Conservation (phyloP, 2,797 vertebrate genomes). For the Pampus argenteus region DNA sequence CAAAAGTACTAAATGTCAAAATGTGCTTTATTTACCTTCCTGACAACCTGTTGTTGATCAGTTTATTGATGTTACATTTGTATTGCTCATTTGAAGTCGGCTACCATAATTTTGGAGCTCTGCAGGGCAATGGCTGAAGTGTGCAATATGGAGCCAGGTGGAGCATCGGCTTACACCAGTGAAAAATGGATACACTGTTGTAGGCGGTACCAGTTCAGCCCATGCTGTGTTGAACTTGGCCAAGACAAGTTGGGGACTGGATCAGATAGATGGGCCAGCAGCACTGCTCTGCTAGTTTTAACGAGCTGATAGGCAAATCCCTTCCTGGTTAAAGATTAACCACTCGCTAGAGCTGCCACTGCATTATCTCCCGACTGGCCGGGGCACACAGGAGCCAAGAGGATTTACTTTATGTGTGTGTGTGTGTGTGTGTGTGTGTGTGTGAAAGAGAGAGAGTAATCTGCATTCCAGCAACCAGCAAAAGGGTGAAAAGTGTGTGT, state of each 20-base stretch:
- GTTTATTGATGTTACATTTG: conserved; percentile 57
- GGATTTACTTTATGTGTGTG: conserved; percentile 75
- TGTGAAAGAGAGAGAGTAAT: conserved; percentile 46
- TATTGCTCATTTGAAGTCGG: conserved; percentile 60
- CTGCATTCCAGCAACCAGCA: conserved; percentile 75
- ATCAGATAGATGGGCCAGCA: conserved; percentile 76
- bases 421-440: conserved; percentile 42
- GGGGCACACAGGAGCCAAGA: conserved; percentile 81
- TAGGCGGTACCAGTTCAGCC: conserved; percentile 15
- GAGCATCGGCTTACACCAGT: conserved; percentile 26
- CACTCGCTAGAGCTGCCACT: conserved; percentile 78
- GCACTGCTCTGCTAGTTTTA: conserved; percentile 81
- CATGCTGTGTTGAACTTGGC: conserved; percentile 40
- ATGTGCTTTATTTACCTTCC: conserved; percentile 27
- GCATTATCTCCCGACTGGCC: conserved; percentile 82
- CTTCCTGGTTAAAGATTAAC: conserved; percentile 88
- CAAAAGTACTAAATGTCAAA: conserved; percentile 49
- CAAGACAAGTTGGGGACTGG: conserved; percentile 70
- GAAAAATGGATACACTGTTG: conserved; percentile 21
- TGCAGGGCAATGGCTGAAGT: conserved; percentile 10
- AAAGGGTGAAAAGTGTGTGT: conserved; percentile 66
- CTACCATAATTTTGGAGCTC: conserved; percentile 25
- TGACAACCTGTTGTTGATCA: conserved; percentile 43
- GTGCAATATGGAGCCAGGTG: conserved; percentile 23
- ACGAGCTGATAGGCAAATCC: conserved; percentile 88